Conservation (phyloP, 2,888 invertebrate genomes). For the Macrophya alboannulata region DNA sequence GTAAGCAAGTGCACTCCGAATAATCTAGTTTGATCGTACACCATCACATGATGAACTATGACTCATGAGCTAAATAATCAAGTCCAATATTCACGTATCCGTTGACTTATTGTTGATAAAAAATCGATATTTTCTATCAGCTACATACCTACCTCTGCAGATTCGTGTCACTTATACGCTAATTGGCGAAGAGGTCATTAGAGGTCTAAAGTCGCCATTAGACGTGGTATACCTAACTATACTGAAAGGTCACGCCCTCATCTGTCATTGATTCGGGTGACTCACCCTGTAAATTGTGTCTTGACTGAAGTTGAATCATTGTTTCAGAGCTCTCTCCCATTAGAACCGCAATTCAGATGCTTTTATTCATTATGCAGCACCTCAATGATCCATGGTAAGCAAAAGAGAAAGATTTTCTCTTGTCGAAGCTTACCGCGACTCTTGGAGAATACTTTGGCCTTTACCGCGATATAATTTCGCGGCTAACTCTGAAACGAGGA, state of each 20-base stretch:
- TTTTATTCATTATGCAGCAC: background rate
- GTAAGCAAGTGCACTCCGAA: background rate
- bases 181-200: background rate
- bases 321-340: background rate
- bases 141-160: constrained; percentile 5
- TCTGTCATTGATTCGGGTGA: constrained; percentile 9
- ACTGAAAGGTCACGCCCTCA: background rate
- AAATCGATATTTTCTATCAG: background rate
- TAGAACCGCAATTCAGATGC: background rate
- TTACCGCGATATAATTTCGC: too few species aligned
- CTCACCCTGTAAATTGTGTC: background rate
- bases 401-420: background rate
- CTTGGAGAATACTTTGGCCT: too few species aligned
- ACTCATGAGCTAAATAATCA: background rate
- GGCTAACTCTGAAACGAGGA: too few species aligned
- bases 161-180: background rate
- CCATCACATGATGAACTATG: background rate
- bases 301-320: background rate
- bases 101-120: background rate
- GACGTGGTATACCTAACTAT: background rate
- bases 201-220: background rate
- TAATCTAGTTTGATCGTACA: background rate
- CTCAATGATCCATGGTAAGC: background rate
- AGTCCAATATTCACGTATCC: background rate
- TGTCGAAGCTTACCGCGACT: background rate